These are phyloP conservation scores for Anhinga rufa DNA, from an alignment of 2,113 vertebrate genomes.

Conservation along the genomic window DNA sequence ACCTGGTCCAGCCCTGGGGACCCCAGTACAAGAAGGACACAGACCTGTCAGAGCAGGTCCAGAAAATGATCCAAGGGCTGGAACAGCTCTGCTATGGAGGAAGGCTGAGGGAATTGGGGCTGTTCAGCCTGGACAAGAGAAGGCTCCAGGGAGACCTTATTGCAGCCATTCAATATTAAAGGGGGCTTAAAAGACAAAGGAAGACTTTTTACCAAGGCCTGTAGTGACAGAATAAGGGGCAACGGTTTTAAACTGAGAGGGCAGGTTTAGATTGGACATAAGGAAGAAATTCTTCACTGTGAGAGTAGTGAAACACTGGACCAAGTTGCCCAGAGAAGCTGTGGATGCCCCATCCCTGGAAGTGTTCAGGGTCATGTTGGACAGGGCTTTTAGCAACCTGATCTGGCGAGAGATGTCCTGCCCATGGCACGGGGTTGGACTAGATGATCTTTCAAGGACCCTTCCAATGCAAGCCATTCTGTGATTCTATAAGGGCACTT, in stretches of 20 bases:
- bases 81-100: not conserved
- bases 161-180: not conserved
- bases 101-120: too few species aligned
- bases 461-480: not conserved
- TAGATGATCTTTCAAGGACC: not conserved
- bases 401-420: not conserved
- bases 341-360: not conserved
- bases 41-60: not conserved
- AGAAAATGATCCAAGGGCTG: not conserved
- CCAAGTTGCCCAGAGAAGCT: not conserved
- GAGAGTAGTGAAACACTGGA: not conserved
- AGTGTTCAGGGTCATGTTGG: not conserved
- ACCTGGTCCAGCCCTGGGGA: too few species aligned
- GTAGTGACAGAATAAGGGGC: not conserved
- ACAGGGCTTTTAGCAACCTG: not conserved
- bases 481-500: not conserved
- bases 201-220: not conserved
- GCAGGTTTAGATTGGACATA: not conserved
- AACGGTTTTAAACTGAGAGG: not conserved
- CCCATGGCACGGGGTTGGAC: not conserved
- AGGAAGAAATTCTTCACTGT: not conserved
- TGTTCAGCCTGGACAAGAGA: too few species aligned
- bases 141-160: too few species aligned
- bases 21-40: not conserved
- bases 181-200: not conserved